These are phyloP conservation scores for Myocastor coypus DNA, from an alignment of 2,113 vertebrate genomes.

Conservation along the genomic window DNA sequence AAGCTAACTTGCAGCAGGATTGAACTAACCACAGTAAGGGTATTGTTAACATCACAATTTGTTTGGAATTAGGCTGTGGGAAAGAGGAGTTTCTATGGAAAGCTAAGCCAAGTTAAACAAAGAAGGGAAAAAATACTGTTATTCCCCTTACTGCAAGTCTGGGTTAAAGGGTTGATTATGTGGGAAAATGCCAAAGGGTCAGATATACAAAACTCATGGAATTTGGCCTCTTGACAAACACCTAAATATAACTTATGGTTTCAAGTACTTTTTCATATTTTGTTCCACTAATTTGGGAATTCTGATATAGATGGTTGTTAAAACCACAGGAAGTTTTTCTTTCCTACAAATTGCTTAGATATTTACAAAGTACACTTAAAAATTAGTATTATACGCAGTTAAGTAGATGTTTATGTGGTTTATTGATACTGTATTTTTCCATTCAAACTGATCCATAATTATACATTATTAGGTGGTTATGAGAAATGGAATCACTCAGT, in stretches of 20 bases:
- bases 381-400: neutral
- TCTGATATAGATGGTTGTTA: conserved; percentile 73
- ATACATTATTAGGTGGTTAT: neutral
- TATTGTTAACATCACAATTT: conserved; percentile 78
- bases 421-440: neutral
- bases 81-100: conserved; percentile 85
- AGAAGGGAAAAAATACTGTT: conserved; percentile 82
- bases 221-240: conserved; percentile 78
- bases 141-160: conserved; percentile 85
- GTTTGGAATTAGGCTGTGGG: conserved; percentile 86
- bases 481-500: neutral
- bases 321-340: conserved; percentile 49
- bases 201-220: conserved; percentile 81
- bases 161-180: conserved; percentile 83
- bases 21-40: conserved; percentile 63
- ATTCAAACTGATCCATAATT: neutral
- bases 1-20: conserved; percentile 62
- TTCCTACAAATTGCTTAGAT: conserved; percentile 58
- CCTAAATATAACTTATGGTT: conserved; percentile 84
- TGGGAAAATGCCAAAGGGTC: conserved; percentile 82
- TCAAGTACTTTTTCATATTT: conserved; percentile 68
- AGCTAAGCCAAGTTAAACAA: conserved; percentile 87
- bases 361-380: conserved; percentile 58
- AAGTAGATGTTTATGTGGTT: neutral
- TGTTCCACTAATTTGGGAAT: conserved; percentile 62